Conservation (phyloP, 2,797 vertebrate species). For the Adelosebastes latens region DNA sequence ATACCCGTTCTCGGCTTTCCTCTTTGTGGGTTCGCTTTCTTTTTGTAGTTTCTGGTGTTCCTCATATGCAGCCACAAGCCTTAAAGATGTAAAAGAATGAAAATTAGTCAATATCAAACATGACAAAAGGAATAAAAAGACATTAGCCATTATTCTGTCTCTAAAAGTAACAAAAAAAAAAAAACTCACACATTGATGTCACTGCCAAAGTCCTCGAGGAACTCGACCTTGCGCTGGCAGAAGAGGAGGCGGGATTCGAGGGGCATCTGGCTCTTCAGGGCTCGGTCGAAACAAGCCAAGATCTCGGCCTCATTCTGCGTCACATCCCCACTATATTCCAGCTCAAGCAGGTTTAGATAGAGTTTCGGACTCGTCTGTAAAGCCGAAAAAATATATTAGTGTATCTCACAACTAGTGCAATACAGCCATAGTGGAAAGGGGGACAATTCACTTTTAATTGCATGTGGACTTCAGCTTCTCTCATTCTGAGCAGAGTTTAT, state of each 20-base stretch:
- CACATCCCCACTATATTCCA: slow-evolving; percentile 94
- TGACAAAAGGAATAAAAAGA: background rate
- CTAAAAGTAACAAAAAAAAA: too few species aligned
- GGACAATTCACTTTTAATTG: background rate
- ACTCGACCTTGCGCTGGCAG: slow-evolving; percentile 97
- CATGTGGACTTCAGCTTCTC: background rate
- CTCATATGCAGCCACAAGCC: slow-evolving; percentile 91
- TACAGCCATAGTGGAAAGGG: background rate
- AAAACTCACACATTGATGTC: slow-evolving; percentile 92
- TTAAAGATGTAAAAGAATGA: slow-evolving; percentile 53
- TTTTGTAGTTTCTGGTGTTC: slow-evolving; percentile 92
- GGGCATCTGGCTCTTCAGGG: slow-evolving; percentile 87
- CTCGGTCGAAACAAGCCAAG: slow-evolving; percentile 92
- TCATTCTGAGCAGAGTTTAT: background rate
- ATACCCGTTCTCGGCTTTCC: slow-evolving; percentile 95
- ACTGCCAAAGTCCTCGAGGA: slow-evolving; percentile 96
- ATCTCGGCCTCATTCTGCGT: slow-evolving; percentile 93
- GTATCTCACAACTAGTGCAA: background rate
- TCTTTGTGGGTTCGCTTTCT: slow-evolving; percentile 90
- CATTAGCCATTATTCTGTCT: background rate
- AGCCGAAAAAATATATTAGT: background rate
- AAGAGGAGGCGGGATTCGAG: slow-evolving; percentile 92
- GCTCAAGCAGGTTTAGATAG: slow-evolving; percentile 95
- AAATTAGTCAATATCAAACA: background rate
- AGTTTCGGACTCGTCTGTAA: slow-evolving; percentile 92